Base-by-base conservation (phyloP, 1,140 invertebrate genomes). In the Propsilocerus akamusi region DNA sequence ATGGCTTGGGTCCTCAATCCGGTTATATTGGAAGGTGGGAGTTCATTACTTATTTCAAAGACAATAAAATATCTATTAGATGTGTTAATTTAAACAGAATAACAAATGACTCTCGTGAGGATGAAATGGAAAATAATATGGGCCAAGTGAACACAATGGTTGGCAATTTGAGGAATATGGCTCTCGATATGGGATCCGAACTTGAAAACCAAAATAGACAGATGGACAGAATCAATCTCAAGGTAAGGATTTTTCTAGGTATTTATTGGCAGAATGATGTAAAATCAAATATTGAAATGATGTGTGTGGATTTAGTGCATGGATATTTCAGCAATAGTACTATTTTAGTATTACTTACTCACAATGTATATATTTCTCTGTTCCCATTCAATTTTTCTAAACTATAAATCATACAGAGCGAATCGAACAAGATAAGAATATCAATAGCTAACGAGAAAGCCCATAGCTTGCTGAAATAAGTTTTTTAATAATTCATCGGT, bases 141-240 rank as follows among this genome's bases (percentile, higher is more conserved):
- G 81, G 81, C 10, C 88, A 97, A 67, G 85, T 90, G 47, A 87
- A 86, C 68, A 86, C 83, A 14, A 98, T 99, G 93, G 87, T 99
- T 57, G 93, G 93, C 30, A 98, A 98, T 67, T 72, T 99, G 58
- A 83, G 93, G 56, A 99, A 99, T 72, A 99, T 99, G 96, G 95
- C 96, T 37, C 82, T 97, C 57, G 96, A 98, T 68, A 98, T 97
- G 93, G 91, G 92, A 54, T 96, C 86, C 53, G 95, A 97, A 66
- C 78, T 98, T 51, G 87, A 90, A 69, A 93, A 94, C 67, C 96
- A 99, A 74, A 99, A 99, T 68, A 74, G 83, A 61, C 94, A 97
- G 72, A 75, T 99, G 57, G 91, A 95, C 68, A 83, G 94, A 69
- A 96, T 99, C 68, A 95, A 96, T 72, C 80, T 83, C 66, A 98